Evolutionary conservation across 2,888 invertebrate species (phyloP).

Genomic region (Ceramica pisi): DNA sequence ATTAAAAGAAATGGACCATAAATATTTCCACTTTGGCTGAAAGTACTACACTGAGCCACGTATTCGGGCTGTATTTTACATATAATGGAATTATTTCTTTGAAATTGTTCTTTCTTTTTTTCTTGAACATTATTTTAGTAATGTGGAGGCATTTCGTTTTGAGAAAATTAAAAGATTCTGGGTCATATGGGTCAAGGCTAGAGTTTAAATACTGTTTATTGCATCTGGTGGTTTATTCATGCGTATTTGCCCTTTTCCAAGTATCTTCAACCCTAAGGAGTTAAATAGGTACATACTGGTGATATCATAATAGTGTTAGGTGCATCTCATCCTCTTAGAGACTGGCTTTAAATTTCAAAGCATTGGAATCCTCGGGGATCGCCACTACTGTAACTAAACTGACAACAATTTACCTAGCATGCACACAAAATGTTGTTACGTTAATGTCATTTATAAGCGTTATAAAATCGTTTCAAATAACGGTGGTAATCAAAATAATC

Average conservation of each 20-base stretch:
- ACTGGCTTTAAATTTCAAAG: slow-evolving; percentile 45
- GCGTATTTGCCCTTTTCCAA: neutral
- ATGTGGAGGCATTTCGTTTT: slow-evolving; percentile 7
- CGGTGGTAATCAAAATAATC: neutral
- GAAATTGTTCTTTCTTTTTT: slow-evolving; percentile 55
- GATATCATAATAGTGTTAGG: slow-evolving; percentile 26
- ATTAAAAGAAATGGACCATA: slow-evolving; percentile 62
- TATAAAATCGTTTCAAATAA: neutral
- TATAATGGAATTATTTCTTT: slow-evolving; percentile 60
- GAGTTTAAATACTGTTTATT: neutral
- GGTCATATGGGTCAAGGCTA: neutral
- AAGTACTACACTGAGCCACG: slow-evolving; percentile 54
- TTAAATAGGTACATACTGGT: slow-evolving; percentile 15
- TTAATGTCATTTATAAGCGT: neutral
- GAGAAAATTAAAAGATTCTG: slow-evolving; percentile 25
- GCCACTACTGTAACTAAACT: slow-evolving; percentile 18
- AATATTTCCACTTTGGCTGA: slow-evolving; percentile 54
- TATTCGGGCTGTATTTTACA: slow-evolving; percentile 59
- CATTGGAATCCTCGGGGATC: slow-evolving; percentile 32
- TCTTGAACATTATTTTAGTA: slow-evolving; percentile 22
- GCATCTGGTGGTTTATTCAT: neutral
- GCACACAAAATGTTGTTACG: slow-evolving; percentile 17
- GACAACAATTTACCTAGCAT: neutral
- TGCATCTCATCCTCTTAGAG: slow-evolving; percentile 38
- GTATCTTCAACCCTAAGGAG: slow-evolving; percentile 4